These are phyloP conservation scores for Pemphigus obesinymphae DNA, from an alignment of 1,140 invertebrate genomes.

Conservation along the genomic window DNA sequence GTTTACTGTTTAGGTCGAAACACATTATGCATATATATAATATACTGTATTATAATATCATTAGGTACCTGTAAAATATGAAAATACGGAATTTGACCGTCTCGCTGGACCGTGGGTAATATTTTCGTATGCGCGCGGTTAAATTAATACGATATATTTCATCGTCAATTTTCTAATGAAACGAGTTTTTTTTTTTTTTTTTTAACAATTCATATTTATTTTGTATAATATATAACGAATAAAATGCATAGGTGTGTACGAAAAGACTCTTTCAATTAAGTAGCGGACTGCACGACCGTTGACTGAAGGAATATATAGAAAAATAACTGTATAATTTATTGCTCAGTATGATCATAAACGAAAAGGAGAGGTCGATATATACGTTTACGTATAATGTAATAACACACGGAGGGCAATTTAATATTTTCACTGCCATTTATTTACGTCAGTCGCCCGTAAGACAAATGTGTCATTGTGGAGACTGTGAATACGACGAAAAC, in stretches of 20 bases:
- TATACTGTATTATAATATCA: background rate
- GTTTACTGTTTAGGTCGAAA: too few relatives aligned
- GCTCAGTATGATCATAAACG: background rate
- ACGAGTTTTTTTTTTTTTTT: background rate
- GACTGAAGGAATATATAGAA: background rate
- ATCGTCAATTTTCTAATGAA: background rate
- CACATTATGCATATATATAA: too few relatives aligned
- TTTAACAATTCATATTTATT: background rate
- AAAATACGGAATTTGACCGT: background rate
- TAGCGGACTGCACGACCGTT: background rate
- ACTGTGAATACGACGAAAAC: background rate
- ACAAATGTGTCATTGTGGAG: background rate
- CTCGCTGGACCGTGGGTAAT: background rate
- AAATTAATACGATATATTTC: background rate
- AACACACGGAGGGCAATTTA: background rate
- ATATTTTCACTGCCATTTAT: constrained; percentile 3
- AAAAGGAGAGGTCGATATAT: background rate
- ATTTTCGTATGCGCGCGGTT: background rate
- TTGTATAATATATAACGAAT: too few relatives aligned
- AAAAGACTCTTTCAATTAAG: background rate
- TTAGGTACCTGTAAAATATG: too few relatives aligned
- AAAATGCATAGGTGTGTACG: background rate
- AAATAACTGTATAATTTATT: constrained; percentile 27
- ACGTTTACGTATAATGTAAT: background rate
- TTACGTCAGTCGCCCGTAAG: background rate